phyloP scores from a whole-genome alignment of 2,888 invertebrate species.

The Scaptomyza parva region DNA sequence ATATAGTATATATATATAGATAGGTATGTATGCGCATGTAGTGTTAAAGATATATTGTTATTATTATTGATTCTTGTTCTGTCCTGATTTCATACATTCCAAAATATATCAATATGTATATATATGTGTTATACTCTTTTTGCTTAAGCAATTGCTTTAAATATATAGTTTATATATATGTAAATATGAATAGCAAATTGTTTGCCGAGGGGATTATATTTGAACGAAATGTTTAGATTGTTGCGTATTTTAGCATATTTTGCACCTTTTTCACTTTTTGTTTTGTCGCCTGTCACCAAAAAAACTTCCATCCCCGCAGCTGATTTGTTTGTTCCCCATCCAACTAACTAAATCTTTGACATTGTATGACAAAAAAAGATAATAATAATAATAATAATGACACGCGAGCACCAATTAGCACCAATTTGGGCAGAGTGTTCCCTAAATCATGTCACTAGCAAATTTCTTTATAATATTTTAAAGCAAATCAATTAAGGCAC shows the following conservation, averaged over 20 bases:
- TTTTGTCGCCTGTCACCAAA: slow-evolving; percentile 27
- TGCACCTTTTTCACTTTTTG: slow-evolving; percentile 20
- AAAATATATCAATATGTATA: slow-evolving; percentile 26
- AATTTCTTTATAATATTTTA: slow-evolving; percentile 41
- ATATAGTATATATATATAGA: slow-evolving; percentile 18
- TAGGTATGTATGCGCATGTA: slow-evolving; percentile 33
- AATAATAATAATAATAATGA: slow-evolving; percentile 19
- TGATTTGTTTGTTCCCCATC: slow-evolving; percentile 5
- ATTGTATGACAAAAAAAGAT: slow-evolving; percentile 16
- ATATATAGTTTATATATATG: slow-evolving; percentile 13
- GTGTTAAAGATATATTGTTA: slow-evolving; percentile 21
- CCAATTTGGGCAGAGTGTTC: slow-evolving; percentile 26
- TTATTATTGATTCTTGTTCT: slow-evolving; percentile 34
- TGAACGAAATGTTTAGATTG: slow-evolving; percentile 50
- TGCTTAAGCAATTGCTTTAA: slow-evolving; percentile 20
- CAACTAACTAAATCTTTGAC: slow-evolving; percentile 7
- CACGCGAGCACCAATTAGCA: slow-evolving; percentile 42
- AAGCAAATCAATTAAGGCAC: slow-evolving; percentile 70
- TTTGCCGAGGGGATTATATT: slow-evolving; percentile 38
- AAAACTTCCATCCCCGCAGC: slow-evolving; percentile 26
- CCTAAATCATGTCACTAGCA: slow-evolving; percentile 36
- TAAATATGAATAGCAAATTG: slow-evolving; percentile 23
- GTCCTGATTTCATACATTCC: slow-evolving; percentile 28
- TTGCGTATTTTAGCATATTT: slow-evolving; percentile 38
- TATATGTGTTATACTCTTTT: slow-evolving; percentile 9